phyloP scores from a whole-genome alignment of 2,888 invertebrate genomes.

The Hirtodrosophila trivittata region DNA sequence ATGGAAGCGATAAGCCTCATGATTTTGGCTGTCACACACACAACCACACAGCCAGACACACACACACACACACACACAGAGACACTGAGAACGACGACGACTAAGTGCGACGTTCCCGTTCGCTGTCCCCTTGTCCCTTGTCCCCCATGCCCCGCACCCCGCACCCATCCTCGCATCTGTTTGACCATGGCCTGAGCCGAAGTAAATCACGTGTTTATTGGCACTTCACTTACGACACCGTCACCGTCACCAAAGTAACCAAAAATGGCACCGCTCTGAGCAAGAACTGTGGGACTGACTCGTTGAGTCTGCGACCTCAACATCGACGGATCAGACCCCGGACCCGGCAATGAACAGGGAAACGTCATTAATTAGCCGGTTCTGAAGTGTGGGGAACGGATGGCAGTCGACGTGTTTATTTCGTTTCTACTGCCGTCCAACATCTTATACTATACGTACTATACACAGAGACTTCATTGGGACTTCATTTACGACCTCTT shows the following conservation, averaged over 20 bases:
- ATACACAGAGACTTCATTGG: conserved; percentile 35
- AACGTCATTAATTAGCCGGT: conserved; percentile 76
- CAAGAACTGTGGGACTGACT: conserved; percentile 29
- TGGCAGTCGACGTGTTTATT: conserved; percentile 76
- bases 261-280: conserved; percentile 70
- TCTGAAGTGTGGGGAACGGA: conserved; percentile 73
- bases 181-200: conserved; percentile 52
- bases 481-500: conserved; percentile 69
- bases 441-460: conserved; percentile 25
- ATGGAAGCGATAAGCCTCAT: conserved; percentile 80
- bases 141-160: no score
- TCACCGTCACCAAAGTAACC: conserved; percentile 49
- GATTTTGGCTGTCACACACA: conserved; percentile 73
- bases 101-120: conserved; percentile 43
- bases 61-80: conserved; percentile 23
- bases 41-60: conserved; percentile 33
- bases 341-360: conserved; percentile 40
- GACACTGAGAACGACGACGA: conserved; percentile 12
- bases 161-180: conserved; percentile 41
- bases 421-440: conserved; percentile 56
- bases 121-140: conserved; percentile 18
- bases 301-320: conserved; percentile 38
- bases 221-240: conserved; percentile 78
- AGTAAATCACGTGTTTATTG: conserved; percentile 83
- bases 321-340: conserved; percentile 22